Evolutionary conservation across 2,797 vertebrate species (phyloP), one percentile per base, ranked within the genome.

Genomic region (Poeciliopsis infans): DNA sequence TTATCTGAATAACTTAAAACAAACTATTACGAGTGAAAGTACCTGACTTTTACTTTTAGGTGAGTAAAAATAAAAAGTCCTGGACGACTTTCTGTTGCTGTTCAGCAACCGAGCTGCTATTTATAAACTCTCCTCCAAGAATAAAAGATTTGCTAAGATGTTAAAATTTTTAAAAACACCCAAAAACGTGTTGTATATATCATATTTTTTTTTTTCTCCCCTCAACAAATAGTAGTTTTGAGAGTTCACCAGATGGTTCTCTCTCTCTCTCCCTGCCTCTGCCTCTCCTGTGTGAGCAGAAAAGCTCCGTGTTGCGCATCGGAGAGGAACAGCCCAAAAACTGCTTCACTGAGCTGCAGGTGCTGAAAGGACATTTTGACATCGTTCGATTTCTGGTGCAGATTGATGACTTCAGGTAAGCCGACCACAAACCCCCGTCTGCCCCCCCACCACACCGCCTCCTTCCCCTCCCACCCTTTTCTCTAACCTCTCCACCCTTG

Each of bases 281-380:
- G 36, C 6, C 36, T 59, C 45, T 39, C 0, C 57, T 61, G 57
- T 33, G 13, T 61, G 57, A 18, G 57, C 57, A 99, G 97, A 98
- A 97, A 93, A 96, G 95, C 83, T 88, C 96, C 1, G 93, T 97
- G 75, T 95, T 98, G 96, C 96, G 96, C 92, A 96, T 98, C 86
- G 97, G 97, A 88, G 98, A 99, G 94, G 97, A 99, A 87, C 98
- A 99, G 92, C 95, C 96, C 86, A 97, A 96, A 93, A 99, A 99
- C 93, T 96, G 96, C 80, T 99, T 98, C 90, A 99, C 98, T 31
- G 98, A 99, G 81, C 96, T 99, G 86, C 97, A 98, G 91, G 98
- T 98, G 80, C 94, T 99, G 92, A 98, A 97, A 96, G 97, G 96
- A 89, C 98, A 99, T 95, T 97, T 96, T 92, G 98, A 99, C 92